Evolutionary conservation across 2,113 vertebrate species (phyloP), one percentile per base, ranked within the genome.

Genomic region (Syngnathus typhle): DNA sequence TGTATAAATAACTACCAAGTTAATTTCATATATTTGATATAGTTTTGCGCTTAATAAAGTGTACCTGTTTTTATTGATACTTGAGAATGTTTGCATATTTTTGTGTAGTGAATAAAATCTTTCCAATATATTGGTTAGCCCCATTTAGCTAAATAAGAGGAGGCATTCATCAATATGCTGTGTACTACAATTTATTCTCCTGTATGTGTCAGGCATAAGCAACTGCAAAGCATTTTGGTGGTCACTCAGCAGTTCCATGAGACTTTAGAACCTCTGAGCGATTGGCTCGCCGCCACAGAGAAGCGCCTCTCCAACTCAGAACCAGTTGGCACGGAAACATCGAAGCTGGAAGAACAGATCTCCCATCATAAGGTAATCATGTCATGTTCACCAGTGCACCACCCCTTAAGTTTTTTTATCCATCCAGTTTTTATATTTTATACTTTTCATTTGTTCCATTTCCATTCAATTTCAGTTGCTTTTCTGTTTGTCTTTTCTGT

Each of bases 181-280:
- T 43, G 3, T 56, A 21, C 2, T 58, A 1, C 49, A 18, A 13
- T 32, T 68, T 7, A 74, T 6, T 5, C 32, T 49, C 18, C 19
- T 85, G 44, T 61, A 66, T 0, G 39, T 11, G 61, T 0, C 72
- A 99, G 97, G 88, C 95, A 93, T 63, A 93, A 93, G 59, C 97
- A 98, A 80, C 78, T 98, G 75, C 94, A 98, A 86, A 93, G 91
- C 69, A 98, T 98, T 90, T 91, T 92, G 0, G 92, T 93, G 78
- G 96, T 98, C 51, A 95, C 95, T 0, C 94, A 98, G 84, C 94
- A 98, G 82, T 99, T 99, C 85, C 94, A 98, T 0, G 96, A 98
- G 77, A 93, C 93, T 61, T 80, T 98, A 65, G 96, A 98, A 85
- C 96, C 95, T 0, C 76, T 98, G 85, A 90, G 89, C 1, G 96